These are phyloP conservation scores for Zeugodacus cucurbitae DNA, from an alignment of 1,140 invertebrate species.

Conservation along the genomic window DNA sequence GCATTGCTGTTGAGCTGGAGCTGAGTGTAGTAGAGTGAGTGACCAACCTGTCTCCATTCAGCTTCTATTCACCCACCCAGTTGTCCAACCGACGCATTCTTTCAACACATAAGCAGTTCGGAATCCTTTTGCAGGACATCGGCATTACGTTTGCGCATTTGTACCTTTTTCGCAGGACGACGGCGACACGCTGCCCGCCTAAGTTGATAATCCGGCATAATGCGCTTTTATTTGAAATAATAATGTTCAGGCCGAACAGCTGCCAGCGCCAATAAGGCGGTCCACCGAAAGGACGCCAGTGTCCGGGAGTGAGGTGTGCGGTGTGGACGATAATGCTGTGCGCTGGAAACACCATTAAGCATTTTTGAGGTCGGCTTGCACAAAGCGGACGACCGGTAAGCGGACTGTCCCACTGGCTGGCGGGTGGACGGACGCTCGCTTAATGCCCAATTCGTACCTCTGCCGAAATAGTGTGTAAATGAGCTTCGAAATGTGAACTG, in stretches of 20 bases:
- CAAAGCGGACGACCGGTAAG: background rate
- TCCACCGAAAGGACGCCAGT: background rate
- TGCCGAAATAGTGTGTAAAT: constrained; percentile 11
- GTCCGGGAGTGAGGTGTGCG: background rate
- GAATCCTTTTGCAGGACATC: constrained; percentile 49
- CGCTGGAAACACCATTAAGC: constrained; percentile 35
- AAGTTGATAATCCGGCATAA: constrained; percentile 65
- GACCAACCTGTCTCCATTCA: no score
- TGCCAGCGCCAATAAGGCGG: constrained; percentile 41
- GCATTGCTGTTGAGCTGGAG: background rate
- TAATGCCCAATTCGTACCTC: background rate
- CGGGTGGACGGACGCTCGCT: background rate
- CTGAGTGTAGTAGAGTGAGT: background rate
- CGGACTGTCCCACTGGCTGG: background rate
- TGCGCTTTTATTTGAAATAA: constrained; percentile 66
- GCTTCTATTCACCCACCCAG: no score
- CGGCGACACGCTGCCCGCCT: background rate
- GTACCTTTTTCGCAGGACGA: constrained; percentile 14
- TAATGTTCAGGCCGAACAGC: constrained; percentile 54
- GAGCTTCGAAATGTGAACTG: background rate
- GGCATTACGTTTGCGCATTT: constrained; percentile 6
- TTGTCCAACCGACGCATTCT: no score
- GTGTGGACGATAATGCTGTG: background rate
- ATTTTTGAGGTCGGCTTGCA: constrained; percentile 39
- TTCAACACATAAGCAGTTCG: background rate